These are phyloP conservation scores for Tokudaia tokunoshimensis DNA, from an alignment of 2,797 vertebrate species.

Conservation along the genomic window DNA sequence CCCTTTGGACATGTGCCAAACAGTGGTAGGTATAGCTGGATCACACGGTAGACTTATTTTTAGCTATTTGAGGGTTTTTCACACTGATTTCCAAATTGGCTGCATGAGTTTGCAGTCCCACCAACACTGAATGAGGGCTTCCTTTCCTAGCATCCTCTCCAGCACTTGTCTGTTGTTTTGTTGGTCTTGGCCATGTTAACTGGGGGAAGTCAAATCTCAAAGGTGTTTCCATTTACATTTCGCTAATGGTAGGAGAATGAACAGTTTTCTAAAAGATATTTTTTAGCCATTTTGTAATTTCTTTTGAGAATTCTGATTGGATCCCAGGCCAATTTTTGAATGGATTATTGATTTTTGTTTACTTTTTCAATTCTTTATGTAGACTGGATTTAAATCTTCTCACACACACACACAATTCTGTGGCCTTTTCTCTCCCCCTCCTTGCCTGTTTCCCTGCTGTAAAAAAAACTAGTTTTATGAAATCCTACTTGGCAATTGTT, in stretches of 20 bases:
- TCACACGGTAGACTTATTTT: neutral
- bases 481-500: neutral
- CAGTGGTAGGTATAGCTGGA: neutral
- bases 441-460: neutral
- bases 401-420: neutral
- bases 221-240: neutral
- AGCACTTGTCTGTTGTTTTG: neutral
- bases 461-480: neutral
- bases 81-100: neutral
- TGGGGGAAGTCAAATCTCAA: neutral
- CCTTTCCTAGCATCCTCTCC: neutral
- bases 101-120: neutral
- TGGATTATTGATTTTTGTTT: neutral
- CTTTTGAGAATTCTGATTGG: neutral
- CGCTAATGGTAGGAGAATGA: neutral
- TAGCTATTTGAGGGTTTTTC: neutral
- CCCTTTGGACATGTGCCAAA: neutral
- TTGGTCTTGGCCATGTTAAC: neutral
- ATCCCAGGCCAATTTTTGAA: neutral
- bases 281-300: neutral
- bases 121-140: neutral
- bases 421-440: neutral
- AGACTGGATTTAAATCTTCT: neutral
- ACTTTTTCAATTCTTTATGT: neutral
- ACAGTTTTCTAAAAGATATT: neutral